Percentiles rank a stretch among this genome's conserved stretches.
phyloP scores from a whole-genome alignment of 2,888 invertebrate genomes.

The Ischnus inquisitorius region DNA sequence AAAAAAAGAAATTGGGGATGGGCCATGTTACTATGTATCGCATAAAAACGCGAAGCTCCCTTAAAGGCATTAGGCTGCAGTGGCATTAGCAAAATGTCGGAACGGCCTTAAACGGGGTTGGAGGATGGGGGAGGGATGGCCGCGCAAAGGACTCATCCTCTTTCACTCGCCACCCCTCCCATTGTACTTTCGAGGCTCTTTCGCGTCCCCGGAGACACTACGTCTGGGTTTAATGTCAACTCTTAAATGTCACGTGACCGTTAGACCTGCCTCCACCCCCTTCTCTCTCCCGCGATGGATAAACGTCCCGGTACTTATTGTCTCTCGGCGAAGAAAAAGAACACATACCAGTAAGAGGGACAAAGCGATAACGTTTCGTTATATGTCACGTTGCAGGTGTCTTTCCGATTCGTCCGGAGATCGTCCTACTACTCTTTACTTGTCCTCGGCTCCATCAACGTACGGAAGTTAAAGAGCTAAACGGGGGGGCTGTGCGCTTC shows the following conservation, averaged over 20 bases:
- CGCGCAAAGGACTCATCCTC: slow-evolving; percentile 62
- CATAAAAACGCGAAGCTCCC: slow-evolving; percentile 77
- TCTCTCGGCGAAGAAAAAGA: slow-evolving; percentile 66
- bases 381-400: slow-evolving; percentile 69
- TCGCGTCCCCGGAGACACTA: slow-evolving; percentile 55
- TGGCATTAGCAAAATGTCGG: slow-evolving; percentile 83
- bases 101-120: slow-evolving; percentile 71
- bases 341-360: slow-evolving; percentile 48
- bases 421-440: slow-evolving; percentile 38
- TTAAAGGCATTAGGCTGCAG: slow-evolving; percentile 76
- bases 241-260: slow-evolving; percentile 83
- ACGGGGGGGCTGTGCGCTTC: neutral
- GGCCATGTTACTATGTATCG: slow-evolving; percentile 72
- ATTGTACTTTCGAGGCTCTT: slow-evolving; percentile 64
- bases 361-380: slow-evolving; percentile 72
- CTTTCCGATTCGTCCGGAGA: slow-evolving; percentile 56
- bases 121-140: slow-evolving; percentile 61
- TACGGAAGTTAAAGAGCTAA: slow-evolving; percentile 6
- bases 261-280: slow-evolving; percentile 46
- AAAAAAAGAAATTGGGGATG: slow-evolving; percentile 43
- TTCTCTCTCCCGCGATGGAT: slow-evolving; percentile 37
- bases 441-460: slow-evolving; percentile 47
- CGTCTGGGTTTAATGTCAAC: slow-evolving; percentile 81
- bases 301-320: slow-evolving; percentile 71
- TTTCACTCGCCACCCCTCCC: slow-evolving; percentile 42